Evolutionary conservation across 2,888 invertebrate species (phyloP).

Genomic region (Eudemis profundana): DNA sequence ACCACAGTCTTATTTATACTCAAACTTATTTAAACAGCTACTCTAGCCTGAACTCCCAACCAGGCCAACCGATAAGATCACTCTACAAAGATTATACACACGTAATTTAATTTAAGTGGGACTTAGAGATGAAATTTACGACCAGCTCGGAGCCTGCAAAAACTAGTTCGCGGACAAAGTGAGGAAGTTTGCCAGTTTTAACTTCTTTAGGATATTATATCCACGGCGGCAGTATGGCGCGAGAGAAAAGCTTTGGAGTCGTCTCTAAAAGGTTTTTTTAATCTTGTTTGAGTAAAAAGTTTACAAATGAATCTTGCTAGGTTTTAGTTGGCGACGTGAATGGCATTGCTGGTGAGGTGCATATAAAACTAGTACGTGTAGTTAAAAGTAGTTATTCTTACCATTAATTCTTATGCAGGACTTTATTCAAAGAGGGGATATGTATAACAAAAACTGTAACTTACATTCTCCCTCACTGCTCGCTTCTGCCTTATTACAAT

Average conservation of each 20-base stretch:
- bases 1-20: neutral
- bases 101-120: constrained; percentile 23
- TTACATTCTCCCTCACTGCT: too few relatives aligned
- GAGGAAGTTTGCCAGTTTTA: constrained; percentile 17
- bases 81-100: constrained; percentile 18
- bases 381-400: too few relatives aligned
- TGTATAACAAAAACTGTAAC: too few relatives aligned
- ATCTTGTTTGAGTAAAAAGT: neutral
- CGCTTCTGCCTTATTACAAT: too few relatives aligned
- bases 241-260: neutral
- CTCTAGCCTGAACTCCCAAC: neutral
- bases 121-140: constrained; percentile 20
- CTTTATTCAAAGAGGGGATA: too few relatives aligned
- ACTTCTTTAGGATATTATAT: constrained; percentile 12
- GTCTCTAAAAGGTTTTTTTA: neutral
- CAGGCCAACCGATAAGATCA: neutral
- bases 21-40: neutral
- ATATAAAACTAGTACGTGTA: neutral
- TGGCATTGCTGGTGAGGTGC: neutral
- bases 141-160: neutral
- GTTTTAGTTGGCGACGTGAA: neutral
- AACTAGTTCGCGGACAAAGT: constrained; percentile 11
- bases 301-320: neutral
- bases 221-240: neutral
- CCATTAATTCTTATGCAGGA: too few relatives aligned